phyloP scores from a whole-genome alignment of 2,888 invertebrate genomes.

The Ormia ochracea region DNA sequence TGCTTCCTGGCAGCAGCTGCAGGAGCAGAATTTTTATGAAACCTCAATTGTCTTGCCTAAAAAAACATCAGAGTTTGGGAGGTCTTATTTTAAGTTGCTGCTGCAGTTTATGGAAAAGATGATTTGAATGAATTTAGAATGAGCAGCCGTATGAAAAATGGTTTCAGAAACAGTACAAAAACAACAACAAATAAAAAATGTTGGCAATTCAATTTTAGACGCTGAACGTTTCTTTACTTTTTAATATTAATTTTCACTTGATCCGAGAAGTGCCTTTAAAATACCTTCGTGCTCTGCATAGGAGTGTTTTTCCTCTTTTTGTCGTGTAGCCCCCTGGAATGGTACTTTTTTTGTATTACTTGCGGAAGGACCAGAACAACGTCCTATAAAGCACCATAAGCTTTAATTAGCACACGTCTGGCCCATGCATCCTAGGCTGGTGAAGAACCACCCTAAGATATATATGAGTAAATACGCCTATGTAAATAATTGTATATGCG shows the following conservation, averaged over 20 bases:
- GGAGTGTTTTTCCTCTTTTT: too few relatives aligned
- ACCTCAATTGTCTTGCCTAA: constrained; percentile 5
- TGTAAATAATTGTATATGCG: too few relatives aligned
- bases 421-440: too few relatives aligned
- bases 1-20: background rate
- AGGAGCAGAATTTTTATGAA: constrained; percentile 2
- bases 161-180: constrained; percentile 14
- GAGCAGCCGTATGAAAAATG: constrained; percentile 36
- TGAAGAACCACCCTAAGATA: too few relatives aligned
- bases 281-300: too few relatives aligned
- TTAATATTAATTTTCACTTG: constrained; percentile 40
- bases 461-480: too few relatives aligned
- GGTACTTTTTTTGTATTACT: too few relatives aligned
- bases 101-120: background rate
- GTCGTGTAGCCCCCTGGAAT: too few relatives aligned
- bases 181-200: background rate
- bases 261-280: too few relatives aligned
- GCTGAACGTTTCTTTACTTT: background rate
- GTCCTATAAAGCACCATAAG: too few relatives aligned
- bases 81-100: constrained; percentile 25
- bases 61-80: constrained; percentile 42
- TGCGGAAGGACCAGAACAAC: too few relatives aligned
- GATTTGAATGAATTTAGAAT: constrained; percentile 36
- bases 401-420: too few relatives aligned
- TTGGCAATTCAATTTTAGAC: constrained; percentile 4